Evolutionary conservation across 1,140 invertebrate genomes (phyloP), one percentile per base, ranked within the genome.

Genomic region (Eumaeus atala): DNA sequence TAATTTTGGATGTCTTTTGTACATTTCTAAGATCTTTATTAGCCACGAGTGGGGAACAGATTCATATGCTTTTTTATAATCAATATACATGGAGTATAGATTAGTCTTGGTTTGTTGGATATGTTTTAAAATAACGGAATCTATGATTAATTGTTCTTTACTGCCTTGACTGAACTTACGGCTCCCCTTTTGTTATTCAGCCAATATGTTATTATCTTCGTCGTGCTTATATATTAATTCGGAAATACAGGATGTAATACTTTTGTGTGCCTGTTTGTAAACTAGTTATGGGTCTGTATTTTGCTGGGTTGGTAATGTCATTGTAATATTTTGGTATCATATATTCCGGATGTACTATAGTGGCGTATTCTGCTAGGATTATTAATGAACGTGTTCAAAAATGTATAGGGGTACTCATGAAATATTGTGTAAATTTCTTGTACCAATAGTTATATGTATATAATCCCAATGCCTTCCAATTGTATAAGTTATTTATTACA

Each of bases 141-240:
- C 58, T 54, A 58, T 56, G 9, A 51, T 40, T 35, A 62, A 11
- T 49, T 62, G 61, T 37, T 62, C 52, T 56, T 58, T 62, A 35
- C 58, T 51, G 3, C 52, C 58, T 47, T 59, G 58, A 10, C 52
- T 47, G 10, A 17, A 35, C 44, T 58, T 62, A 12, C 53, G 18
- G 35, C 55, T 58, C 9, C 61, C 56, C 17, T 61, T 61, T 48
- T 61, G 54, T 51, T 61, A 34, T 47, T 61, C 54, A 9, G 44
- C 21, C 6, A 61, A 28, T 9, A 61, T 50, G 2, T 16, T 34
- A n/a, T 61, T 50, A 3, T 40, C 8, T 11, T 51, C 16, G 10
- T 52, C 10, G 16, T 58, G 56, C 21, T 42, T 12, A 36, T 62
- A 54, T 0, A 62, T 58, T 9, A 54, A 1, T 48, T 57, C 48